Evolutionary conservation across 2,113 vertebrate genomes (phyloP).

Genomic region (Furnarius figulus): DNA sequence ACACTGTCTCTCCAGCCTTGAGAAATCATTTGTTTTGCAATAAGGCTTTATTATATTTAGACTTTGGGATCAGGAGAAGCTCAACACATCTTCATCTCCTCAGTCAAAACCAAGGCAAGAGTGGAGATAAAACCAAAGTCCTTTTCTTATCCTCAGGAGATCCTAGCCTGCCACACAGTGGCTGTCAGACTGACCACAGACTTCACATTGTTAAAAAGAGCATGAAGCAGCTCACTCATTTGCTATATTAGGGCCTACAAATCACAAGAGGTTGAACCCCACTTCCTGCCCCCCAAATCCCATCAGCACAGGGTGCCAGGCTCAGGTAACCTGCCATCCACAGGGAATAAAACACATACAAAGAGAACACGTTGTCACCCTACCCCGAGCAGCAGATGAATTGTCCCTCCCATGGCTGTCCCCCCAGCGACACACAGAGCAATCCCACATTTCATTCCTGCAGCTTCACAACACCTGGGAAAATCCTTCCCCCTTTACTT

Average conservation of each 20-base stretch:
- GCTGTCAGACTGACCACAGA: not conserved
- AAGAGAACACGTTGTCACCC: not conserved
- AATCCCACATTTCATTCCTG: not conserved
- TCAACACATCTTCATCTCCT: not conserved
- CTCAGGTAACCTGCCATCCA: not conserved
- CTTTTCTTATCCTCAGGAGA: not conserved
- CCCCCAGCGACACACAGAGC: not conserved
- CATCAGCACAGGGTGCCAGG: not conserved
- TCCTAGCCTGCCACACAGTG: not conserved
- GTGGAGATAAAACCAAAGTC: not conserved
- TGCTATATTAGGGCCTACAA: not conserved
- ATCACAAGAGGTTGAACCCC: not conserved
- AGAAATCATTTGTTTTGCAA: not conserved
- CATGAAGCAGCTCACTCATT: not conserved
- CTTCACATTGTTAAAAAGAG: not conserved
- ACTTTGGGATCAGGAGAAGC: not conserved
- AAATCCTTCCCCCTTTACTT: not conserved
- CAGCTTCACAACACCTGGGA: not conserved
- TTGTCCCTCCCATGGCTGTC: not conserved
- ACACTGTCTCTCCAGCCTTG: not conserved
- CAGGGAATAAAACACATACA: not conserved
- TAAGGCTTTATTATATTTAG: slow-evolving; percentile 34
- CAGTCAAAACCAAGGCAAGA: not conserved
- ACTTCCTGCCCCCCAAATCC: not conserved
- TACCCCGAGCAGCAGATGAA: not conserved